Evolutionary conservation across 2,888 invertebrate species (phyloP).

Genomic region (Cataglyphis albicans): DNA sequence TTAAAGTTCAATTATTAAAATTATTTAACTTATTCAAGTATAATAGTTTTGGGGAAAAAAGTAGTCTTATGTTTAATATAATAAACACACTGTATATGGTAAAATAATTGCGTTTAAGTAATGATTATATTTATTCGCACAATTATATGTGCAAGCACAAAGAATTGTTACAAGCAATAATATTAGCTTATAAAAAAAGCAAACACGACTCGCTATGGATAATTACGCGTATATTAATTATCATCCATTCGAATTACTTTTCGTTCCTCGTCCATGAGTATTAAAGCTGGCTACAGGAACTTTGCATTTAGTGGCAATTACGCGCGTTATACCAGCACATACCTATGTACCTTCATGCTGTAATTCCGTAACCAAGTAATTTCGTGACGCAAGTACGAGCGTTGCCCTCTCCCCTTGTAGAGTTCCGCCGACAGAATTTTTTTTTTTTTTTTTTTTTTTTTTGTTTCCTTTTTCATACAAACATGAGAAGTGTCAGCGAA

Average conservation of each 20-base stretch:
- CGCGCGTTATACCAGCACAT: constrained; percentile 4
- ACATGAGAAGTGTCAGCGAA: constrained; percentile 49
- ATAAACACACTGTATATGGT: neutral
- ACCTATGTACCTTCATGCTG: neutral
- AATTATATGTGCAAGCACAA: neutral
- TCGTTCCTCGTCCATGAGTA: constrained; percentile 17
- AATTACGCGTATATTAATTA: neutral
- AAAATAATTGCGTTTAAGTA: neutral
- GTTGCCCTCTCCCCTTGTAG: constrained; percentile 13
- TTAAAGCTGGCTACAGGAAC: constrained; percentile 28
- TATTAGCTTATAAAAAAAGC: neutral
- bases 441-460: neutral
- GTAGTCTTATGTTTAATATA: neutral
- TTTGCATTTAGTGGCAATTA: constrained; percentile 44
- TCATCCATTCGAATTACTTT: neutral
- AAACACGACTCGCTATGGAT: neutral
- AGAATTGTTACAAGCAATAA: neutral
- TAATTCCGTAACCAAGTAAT: constrained; percentile 11
- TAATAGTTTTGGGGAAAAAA: neutral
- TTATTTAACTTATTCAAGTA: neutral
- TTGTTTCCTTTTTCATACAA: constrained; percentile 7
- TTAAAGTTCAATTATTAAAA: neutral
- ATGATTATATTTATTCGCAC: neutral
- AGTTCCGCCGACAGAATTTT: constrained; percentile 6
- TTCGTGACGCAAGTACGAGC: constrained; percentile 7